Evolutionary conservation across 2,888 invertebrate genomes (phyloP), one percentile per base, ranked within the genome.

Genomic region (Zonitis immaculata): DNA sequence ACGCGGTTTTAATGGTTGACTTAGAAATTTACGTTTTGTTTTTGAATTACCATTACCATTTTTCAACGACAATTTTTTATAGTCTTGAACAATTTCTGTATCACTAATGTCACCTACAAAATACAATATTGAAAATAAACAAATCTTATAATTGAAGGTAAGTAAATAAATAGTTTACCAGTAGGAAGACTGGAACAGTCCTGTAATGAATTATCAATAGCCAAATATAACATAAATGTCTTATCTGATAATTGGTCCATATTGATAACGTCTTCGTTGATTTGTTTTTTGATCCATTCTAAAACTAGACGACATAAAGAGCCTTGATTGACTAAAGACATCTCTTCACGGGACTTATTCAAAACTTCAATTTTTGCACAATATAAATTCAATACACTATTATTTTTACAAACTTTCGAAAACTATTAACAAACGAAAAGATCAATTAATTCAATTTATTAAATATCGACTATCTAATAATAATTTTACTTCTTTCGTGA

Each of bases 81-180:
- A 90, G 75, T 89, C 88, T 70, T 85, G 86, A 30, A 91, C 85
- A 58, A 89, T 82, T 68, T 89, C 88, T 22, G 88, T 87, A 73
- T 89, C 86, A 56, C 83, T 86, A 52, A 81, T 75, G 56, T 82
- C 81, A 7, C 80, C 80, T 56, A 69, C 63, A 44, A 44, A 39
- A 49, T n/a, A 20, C 6, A n/a, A n/a, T n/a, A n/a, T n/a, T n/a
- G n/a, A n/a, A 18, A 27, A 16, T 49, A 47, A 42, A 47, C 2
- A 43, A 22, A 27, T 16, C 27, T 9, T 2, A 16, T 14, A 8
- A 35, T 35, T 27, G 14, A n/a, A n/a, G n/a, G 27, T 5, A 9
- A 18, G 2, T 11, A 16, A 11, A 2, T 11, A 28, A 11, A 35
- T 12, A 3, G 44, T 18, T 55, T 63, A 68, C 70, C 72, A 45